phyloP scores from a whole-genome alignment of 2,888 invertebrate species.

The Leptopilina syphax region DNA sequence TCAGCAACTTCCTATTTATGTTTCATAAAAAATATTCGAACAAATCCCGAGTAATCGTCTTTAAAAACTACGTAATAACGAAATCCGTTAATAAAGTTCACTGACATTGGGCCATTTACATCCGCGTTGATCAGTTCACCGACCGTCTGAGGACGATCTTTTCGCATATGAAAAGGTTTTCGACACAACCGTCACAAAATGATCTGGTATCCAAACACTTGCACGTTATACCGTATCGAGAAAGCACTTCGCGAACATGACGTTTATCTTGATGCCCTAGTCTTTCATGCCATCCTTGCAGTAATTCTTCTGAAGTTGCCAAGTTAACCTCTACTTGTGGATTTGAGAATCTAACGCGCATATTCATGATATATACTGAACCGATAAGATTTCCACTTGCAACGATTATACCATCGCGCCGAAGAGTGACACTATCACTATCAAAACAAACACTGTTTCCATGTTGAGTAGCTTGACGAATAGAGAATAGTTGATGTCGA shows the following conservation, averaged over 20 bases:
- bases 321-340: constrained; percentile 49
- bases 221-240: constrained; percentile 52
- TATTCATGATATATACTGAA: constrained; percentile 52
- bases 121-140: constrained; percentile 58
- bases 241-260: constrained; percentile 57
- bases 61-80: constrained; percentile 57
- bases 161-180: constrained; percentile 43
- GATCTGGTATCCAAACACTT: constrained; percentile 56
- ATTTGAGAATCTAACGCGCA: constrained; percentile 51
- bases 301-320: constrained; percentile 52
- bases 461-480: constrained; percentile 53
- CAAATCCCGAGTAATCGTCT: constrained; percentile 55
- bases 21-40: constrained; percentile 56
- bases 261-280: constrained; percentile 59
- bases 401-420: constrained; percentile 49
- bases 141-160: constrained; percentile 51
- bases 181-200: constrained; percentile 53
- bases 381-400: constrained; percentile 49
- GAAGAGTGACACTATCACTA: constrained; percentile 50
- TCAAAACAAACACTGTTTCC: constrained; percentile 51
- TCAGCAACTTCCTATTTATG: constrained; percentile 51
- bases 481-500: constrained; percentile 55
- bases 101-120: constrained; percentile 57
- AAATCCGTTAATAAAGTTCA: constrained; percentile 55
- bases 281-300: constrained; percentile 58